Base-by-base conservation (phyloP, 2,113 vertebrate species). In the Potamarius usumacintae region DNA sequence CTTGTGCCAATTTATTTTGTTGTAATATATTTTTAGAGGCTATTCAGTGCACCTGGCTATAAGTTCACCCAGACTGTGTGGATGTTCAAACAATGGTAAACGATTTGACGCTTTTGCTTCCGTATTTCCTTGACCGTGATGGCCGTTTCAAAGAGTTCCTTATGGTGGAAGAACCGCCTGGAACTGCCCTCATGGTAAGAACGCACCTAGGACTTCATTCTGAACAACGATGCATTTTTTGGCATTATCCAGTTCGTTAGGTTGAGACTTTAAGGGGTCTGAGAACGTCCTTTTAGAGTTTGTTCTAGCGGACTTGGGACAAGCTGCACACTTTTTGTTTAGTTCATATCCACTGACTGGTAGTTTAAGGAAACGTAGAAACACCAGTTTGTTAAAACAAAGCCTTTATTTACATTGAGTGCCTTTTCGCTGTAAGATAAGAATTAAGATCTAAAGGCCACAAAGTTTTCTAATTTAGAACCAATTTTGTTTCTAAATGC, bases 61-160 rank as follows among this genome's bases (percentile, higher is more conserved):
- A 94, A 93, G 85, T 92, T 90, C 78, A 93, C 89, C 89, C 92
- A 58, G 85, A 94, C 92, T 90, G 94, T 92, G 93, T 55, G 93
- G 94, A 92, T 93, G 96, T 97, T 97, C 96, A 96, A 96, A 96
- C 97, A 96, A 95, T 95, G 96, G 96, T 96, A 93, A 92, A 91
- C 85, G 79, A 93, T 86, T 83, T 71, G 86, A 55, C 6, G 65
- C 14, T n/a, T 88, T 80, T 58, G 30, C 50, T 25, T 81, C 57
- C 27, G 14, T 82, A 14, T 53, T 48, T 67, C 18, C 60, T 27
- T 10, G 76, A 50, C 63, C 12, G 27, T 55, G 53, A 48, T 62
- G 18, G 57, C 57, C 14, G 57, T 82, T 57, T 80, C 34, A 34
- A 48, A 20, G 79, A 20, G 52, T 79, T 55, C 4, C 77, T 57